Evolutionary conservation across 2,888 invertebrate species (phyloP).

Genomic region (Cephonodes hylas): DNA sequence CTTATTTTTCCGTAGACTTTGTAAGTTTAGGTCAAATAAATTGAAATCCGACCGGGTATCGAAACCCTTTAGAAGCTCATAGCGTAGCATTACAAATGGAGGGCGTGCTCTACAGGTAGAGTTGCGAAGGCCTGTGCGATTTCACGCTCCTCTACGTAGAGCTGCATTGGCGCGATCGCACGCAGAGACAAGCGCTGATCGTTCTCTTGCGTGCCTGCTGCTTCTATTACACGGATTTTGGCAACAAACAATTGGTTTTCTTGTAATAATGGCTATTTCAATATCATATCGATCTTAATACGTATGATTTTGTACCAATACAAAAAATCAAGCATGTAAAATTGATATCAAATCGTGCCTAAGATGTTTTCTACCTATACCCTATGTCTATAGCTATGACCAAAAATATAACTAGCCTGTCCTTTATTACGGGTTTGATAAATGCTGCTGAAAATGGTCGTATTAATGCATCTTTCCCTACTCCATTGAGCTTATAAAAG

Average conservation of each 20-base stretch:
- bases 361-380: too few relatives aligned
- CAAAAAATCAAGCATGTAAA: too few relatives aligned
- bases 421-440: too few relatives aligned
- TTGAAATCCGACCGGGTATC: too few relatives aligned
- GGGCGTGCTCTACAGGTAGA: background rate
- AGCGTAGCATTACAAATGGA: conserved; percentile 9
- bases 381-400: too few relatives aligned
- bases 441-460: too few relatives aligned
- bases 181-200: conserved; percentile 34
- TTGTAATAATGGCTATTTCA: background rate
- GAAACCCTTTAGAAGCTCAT: background rate
- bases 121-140: conserved; percentile 44
- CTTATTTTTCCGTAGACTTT: too few relatives aligned
- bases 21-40: too few relatives aligned
- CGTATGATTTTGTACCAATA: background rate
- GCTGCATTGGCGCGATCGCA: conserved; percentile 38
- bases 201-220: conserved; percentile 26
- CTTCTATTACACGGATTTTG: conserved; percentile 25
- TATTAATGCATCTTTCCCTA: too few relatives aligned
- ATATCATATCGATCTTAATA: background rate
- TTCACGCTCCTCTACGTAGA: conserved; percentile 44
- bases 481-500: too few relatives aligned
- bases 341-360: too few relatives aligned
- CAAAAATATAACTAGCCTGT: too few relatives aligned
- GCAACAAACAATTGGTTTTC: conserved; percentile 20